A percentile compares a stretch with the other conserved stretches of the same genome.
Conservation (phyloP, 2,888 invertebrate species). For the Lacanobia wlatinum region DNA sequence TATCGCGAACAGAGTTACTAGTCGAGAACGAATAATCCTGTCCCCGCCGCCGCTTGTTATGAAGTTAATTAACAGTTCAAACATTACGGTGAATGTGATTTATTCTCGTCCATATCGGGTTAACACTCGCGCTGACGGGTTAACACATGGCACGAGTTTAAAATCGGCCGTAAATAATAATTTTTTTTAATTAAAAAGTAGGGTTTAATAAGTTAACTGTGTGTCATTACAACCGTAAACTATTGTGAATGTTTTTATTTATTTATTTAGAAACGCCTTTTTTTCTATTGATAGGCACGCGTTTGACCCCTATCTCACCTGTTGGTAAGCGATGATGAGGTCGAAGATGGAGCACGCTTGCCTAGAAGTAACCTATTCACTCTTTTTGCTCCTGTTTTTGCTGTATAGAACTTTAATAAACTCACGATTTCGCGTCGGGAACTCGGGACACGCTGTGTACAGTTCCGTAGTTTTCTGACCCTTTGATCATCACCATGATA, state of each 20-base stretch:
- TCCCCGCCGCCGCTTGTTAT: constrained; percentile 55
- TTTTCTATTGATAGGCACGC: too few species aligned
- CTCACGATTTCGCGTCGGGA: too few species aligned
- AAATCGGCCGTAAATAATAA: neutral
- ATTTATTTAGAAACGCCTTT: neutral
- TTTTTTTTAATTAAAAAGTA: neutral
- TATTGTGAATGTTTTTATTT: neutral
- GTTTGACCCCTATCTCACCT: too few species aligned
- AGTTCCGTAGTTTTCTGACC: too few species aligned
- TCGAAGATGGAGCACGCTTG: too few species aligned
- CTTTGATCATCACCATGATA: too few species aligned
- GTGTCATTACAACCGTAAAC: neutral
- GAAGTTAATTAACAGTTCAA: constrained; percentile 67
- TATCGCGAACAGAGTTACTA: too few species aligned
- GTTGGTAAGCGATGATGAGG: too few species aligned
- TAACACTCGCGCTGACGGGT: constrained; percentile 27
- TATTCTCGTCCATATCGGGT: constrained; percentile 54
- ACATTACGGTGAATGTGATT: constrained; percentile 65
- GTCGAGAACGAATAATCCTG: constrained; percentile 54
- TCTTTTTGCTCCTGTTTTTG: too few species aligned
- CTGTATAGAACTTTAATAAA: too few species aligned
- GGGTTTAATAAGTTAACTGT: neutral
- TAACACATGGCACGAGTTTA: constrained; percentile 14
- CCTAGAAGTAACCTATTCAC: too few species aligned
- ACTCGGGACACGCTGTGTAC: too few species aligned